Base-by-base conservation (phyloP, 2,888 invertebrate genomes). In the Elgonia sp. region DNA sequence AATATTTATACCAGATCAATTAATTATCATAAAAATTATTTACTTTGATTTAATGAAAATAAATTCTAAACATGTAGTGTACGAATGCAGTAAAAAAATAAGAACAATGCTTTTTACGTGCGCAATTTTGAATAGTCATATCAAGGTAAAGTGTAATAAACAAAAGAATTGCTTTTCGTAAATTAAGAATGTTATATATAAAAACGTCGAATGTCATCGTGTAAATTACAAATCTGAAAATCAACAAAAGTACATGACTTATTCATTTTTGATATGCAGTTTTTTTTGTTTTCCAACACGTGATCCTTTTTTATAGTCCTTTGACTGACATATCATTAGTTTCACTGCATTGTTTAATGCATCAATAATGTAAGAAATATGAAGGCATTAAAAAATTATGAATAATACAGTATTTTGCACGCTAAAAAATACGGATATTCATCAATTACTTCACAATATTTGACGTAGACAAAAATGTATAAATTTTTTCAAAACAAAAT, bases 171-270 rank as follows among this genome's bases (percentile, higher is more conserved):
- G 20, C 65, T 50, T 12, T 4, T 63, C 46, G 39, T 70, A 70
- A 70, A 55, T n/a, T n/a, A n/a, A n/a, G n/a, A n/a, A n/a, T n/a
- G n/a, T n/a, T n/a, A n/a, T n/a, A n/a, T n/a, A 55, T 55, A 18
- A 55, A 62, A 62, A n/a, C 42, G 60, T 29, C 0, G n/a, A 46
- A 46, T 67, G 57, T 67, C 77, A 67, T 55, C 76, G 42, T 39
- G 53, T 39, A n/a, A 82, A 73, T 53, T 73, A 73, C 55, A 37
- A 53, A 72, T 50, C 55, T 55, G 18, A 82, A 63, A 53, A 72
- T 62, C 21, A 53, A 63, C 46, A 14, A 7, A 55, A 40, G n/a
- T 53, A 42, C 72, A 62, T 73, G 73, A 82, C 73, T 50, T 81
- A 40, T 42, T 55, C 55, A 55, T 73, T 82, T 73, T 82, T 62